These are phyloP conservation scores for Salpingus planirostris DNA, from an alignment of 2,888 invertebrate species.

Conservation along the genomic window DNA sequence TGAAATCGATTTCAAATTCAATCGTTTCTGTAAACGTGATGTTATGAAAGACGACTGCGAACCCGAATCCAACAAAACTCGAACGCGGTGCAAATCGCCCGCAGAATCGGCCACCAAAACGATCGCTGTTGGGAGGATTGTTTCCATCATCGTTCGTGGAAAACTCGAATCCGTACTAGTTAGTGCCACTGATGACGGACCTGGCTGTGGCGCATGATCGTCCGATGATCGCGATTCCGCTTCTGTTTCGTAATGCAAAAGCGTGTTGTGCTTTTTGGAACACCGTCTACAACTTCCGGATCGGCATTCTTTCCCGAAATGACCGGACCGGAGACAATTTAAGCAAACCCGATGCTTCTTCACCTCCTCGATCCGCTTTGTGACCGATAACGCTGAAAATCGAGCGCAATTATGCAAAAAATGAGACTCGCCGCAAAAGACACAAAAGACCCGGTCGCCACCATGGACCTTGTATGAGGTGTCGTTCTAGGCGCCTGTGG, in stretches of 20 bases:
- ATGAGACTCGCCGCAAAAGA: slow-evolving; percentile 7
- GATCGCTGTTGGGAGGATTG: background rate
- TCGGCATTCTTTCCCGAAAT: too few relatives aligned
- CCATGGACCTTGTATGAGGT: background rate
- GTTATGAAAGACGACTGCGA: slow-evolving; percentile 11
- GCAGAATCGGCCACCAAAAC: background rate
- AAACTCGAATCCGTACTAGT: background rate
- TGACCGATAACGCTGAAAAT: slow-evolving; percentile 5
- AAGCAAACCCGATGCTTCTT: slow-evolving; percentile 3
- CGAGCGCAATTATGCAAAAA: slow-evolving; percentile 7
- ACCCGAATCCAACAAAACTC: slow-evolving; percentile 10
- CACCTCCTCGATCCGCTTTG: slow-evolving; percentile 3
- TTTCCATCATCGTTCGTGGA: background rate
- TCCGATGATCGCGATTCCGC: background rate
- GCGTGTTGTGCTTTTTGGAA: too few relatives aligned
- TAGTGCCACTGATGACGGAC: background rate
- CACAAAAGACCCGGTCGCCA: slow-evolving; percentile 1
- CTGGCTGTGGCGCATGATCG: background rate
- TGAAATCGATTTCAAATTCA: too few relatives aligned
- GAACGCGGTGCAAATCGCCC: slow-evolving; percentile 1
- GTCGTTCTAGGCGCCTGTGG: background rate
- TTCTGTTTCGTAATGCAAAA: background rate
- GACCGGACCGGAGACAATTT: too few relatives aligned
- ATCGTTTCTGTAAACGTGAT: slow-evolving; percentile 1
- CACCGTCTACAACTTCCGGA: too few relatives aligned